Evolutionary conservation across 2,888 invertebrate species (phyloP).

Genomic region (Leptura quadrifasciata): DNA sequence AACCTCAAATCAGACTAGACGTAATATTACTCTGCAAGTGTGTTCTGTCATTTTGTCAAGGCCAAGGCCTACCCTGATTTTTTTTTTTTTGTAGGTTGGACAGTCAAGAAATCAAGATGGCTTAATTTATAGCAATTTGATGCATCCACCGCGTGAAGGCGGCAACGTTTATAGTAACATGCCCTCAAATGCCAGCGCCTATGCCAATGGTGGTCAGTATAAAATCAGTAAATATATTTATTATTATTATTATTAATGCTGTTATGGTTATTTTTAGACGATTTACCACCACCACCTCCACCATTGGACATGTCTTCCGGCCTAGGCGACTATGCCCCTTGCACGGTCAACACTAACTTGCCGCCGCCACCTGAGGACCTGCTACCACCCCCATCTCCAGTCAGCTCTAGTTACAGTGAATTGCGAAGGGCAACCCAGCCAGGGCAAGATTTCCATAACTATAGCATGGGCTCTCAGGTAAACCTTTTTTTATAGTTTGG

Average conservation of each 20-base stretch:
- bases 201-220: conserved; percentile 68
- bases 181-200: conserved; percentile 56
- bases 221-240: not conserved
- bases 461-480: conserved; percentile 84
- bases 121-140: conserved; percentile 76
- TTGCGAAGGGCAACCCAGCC: conserved; percentile 86
- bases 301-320: conserved; percentile 76
- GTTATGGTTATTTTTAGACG: conserved; percentile 70
- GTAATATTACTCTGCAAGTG: no score
- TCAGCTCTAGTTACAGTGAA: conserved; percentile 93
- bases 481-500: conserved; percentile 19
- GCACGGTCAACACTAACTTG: conserved; percentile 72
- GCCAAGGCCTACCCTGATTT: not conserved
- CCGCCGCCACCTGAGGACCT: conserved; percentile 79
- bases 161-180: conserved; percentile 78
- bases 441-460: conserved; percentile 75
- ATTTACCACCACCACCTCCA: conserved; percentile 79
- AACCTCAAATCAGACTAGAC: not conserved
- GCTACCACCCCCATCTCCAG: conserved; percentile 90
- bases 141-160: conserved; percentile 73
- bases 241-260: conserved; percentile 34
- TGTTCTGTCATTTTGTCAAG: no score
- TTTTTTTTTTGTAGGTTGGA: conserved; percentile 56
- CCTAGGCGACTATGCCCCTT: conserved; percentile 71
- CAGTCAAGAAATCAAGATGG: conserved; percentile 73